Evolutionary conservation across 2,113 vertebrate genomes (phyloP), one percentile per base, ranked within the genome.

Genomic region (Pterophyllum scalare): DNA sequence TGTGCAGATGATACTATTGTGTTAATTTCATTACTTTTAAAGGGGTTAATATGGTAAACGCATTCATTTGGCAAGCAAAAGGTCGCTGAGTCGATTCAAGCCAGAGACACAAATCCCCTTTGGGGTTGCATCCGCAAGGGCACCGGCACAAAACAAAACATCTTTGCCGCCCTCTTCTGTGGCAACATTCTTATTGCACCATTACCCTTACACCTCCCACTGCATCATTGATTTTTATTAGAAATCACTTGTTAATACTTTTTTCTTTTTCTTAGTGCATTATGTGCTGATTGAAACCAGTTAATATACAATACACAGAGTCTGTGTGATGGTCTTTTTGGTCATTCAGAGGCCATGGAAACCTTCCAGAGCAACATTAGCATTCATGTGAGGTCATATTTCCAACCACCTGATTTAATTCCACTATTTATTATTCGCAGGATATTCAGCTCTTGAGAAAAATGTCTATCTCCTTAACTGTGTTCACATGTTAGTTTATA

Each of bases 111-210:
- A 40, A 40, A 40, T 40, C 38, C 38, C 38, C 10, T 40, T 12
- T 3, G 3, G 10, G 38, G 9, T 40, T 40, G 38, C 10, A 11
- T 40, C 9, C 9, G 38, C 10, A 3, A 38, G 35, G 35, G 9
- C 35, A 38, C 9, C 35, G 8, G 8, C 35, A 38, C 8, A 17
- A 28, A 46, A 61, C n/a, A 52, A n/a, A 80, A 54, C 2, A 14
- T 83, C 40, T 88, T 59, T 94, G 88, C 89, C 87, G 85, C 91
- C 92, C 89, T 85, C 92, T 90, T 20, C 77, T 86, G 88, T 61
- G 15, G 56, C 17, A 82, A 76, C 28, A 59, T 35, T 46, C 22
- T 40, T 35, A 91, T 75, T 91, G 59, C 89, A 89, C 13, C 9
- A 7, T 46, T 76, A 59, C 56, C 31, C 59, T 58, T 49, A 33